Evolutionary conservation across 2,888 invertebrate species (phyloP), one percentile per base, ranked within the genome.

Genomic region (Emmelina monodactyla): DNA sequence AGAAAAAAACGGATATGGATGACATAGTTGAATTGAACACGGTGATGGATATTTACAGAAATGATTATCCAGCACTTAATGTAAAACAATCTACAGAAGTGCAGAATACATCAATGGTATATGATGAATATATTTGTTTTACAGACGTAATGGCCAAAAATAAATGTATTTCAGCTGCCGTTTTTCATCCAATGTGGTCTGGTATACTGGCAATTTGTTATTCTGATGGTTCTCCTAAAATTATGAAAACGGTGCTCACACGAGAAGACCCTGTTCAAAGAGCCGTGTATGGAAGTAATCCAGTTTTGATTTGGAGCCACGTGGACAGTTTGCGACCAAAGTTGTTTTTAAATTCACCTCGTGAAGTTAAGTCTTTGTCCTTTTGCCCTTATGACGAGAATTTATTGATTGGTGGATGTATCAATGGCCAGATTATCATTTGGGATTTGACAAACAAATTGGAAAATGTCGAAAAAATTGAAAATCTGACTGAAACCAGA

Each of bases 281-380:
- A 48, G 82, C 85, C 1, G 82, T 85, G 0, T 82, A 87, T 35
- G 84, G 84, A 2, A 59, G 83, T 2, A 87, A 88, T 58, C 84
- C 85, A 0, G 86, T 89, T 1, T 69, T 90, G 40, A 78, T 91
- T 44, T 91, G 91, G 91, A 88, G 88, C 44, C 87, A 89, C 42
- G 76, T 81, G 16, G 89, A 91, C 46, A 85, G 83, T 35, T 63
- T 91, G 2, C 68, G 82, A 15, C 88, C 88, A 13, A 89, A 88
- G 65, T 61, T 91, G 28, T 83, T 85, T 46, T 78, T 91, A 34
- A 84, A 88, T 55, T 73, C 86, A 2, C 83, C 86, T 0, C 75
- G 88, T 28, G 88, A 88, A 64, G 83, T 89, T 0, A 83, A 84
- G 19, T 61, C 75, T 1, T 58, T 91, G 7, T 82, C 86, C 1